These are phyloP conservation scores for Opisthocomus hoazin DNA, from an alignment of 2,113 vertebrate species.

Conservation along the genomic window DNA sequence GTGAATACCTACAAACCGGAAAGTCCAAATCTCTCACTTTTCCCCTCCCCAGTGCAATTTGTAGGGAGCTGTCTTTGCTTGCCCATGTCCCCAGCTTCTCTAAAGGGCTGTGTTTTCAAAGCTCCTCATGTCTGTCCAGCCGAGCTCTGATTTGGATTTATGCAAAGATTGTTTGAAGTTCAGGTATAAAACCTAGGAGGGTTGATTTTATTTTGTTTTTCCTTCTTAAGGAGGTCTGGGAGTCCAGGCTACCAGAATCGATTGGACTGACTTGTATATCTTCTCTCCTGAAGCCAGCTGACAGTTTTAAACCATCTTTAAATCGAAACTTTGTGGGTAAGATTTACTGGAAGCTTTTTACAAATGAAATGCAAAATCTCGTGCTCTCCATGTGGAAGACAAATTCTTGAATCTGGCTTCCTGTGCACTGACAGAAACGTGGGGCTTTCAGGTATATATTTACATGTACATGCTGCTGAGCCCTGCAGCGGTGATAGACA, in stretches of 20 bases:
- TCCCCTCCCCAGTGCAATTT: background rate
- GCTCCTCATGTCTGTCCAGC: background rate
- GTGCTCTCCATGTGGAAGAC: background rate
- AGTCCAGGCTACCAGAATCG: background rate
- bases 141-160: background rate
- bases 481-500: background rate
- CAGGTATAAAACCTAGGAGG: background rate
- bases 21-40: background rate
- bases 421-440: background rate
- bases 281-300: constrained; percentile 13
- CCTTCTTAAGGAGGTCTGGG: background rate
- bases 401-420: background rate
- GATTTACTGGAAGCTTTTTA: constrained; percentile 1
- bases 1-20: background rate
- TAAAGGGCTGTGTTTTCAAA: background rate
- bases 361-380: constrained; percentile 18
- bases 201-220: background rate
- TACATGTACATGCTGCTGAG: background rate
- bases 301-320: constrained; percentile 27
- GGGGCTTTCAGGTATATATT: background rate
- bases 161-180: background rate
- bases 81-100: background rate
- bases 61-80: background rate
- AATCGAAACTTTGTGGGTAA: background rate
- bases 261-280: background rate